A percentile compares a stretch with the other conserved stretches of the same genome.
Evolutionary conservation across 2,113 vertebrate genomes (phyloP).

Genomic region (Siphamia tubifer): DNA sequence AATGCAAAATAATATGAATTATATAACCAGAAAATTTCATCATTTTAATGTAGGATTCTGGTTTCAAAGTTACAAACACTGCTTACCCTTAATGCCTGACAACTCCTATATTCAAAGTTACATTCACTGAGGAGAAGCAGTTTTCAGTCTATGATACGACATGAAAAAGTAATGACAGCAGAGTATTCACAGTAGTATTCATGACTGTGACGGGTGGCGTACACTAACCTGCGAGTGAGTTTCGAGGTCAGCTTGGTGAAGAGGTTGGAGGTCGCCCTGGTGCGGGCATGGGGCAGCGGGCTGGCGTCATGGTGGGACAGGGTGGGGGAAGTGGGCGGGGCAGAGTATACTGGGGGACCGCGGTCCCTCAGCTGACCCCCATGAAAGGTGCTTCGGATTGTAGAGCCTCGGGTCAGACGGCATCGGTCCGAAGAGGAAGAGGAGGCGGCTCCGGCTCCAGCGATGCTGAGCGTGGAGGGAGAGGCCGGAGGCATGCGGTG

Average conservation of each 20-base stretch:
- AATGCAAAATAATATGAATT: no score
- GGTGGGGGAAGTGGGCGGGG: slow-evolving; percentile 89
- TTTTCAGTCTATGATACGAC: no score
- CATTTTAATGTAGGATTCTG: no score
- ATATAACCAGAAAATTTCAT: no score
- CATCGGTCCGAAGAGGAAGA: slow-evolving; percentile 86
- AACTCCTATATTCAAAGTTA: no score
- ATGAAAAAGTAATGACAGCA: no score
- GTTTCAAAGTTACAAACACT: no score
- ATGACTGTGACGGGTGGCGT: background rate
- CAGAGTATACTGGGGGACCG: slow-evolving; percentile 82
- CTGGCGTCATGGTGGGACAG: slow-evolving; percentile 85
- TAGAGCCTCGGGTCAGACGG: slow-evolving; percentile 88
- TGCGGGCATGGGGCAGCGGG: slow-evolving; percentile 84
- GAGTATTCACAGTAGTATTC: background rate
- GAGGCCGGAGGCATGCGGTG: slow-evolving; percentile 82
- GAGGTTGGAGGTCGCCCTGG: slow-evolving; percentile 91
- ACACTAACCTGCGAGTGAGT: slow-evolving; percentile 88
- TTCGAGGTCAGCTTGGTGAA: slow-evolving; percentile 97
- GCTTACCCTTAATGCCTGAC: no score
- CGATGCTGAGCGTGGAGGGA: slow-evolving; percentile 88
- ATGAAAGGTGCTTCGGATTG: slow-evolving; percentile 93
- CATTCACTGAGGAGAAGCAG: no score
- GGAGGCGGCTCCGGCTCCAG: slow-evolving; percentile 78
- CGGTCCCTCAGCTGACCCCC: slow-evolving; percentile 92